Evolutionary conservation across 1,140 invertebrate species (phyloP), one percentile per base, ranked within the genome.

Genomic region (Hyposmocoma kahamanoa): DNA sequence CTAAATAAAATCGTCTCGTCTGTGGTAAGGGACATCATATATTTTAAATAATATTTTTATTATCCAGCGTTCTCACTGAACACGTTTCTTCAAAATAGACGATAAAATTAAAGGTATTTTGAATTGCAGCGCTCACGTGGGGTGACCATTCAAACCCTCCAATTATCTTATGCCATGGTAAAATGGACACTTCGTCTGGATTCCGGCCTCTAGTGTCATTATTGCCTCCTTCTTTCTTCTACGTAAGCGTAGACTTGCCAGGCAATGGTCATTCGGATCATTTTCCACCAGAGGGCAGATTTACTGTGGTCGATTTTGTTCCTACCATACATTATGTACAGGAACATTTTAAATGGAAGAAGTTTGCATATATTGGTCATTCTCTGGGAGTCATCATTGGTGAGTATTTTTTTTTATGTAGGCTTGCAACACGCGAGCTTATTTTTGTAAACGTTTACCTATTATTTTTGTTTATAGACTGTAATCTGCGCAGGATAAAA

Each of bases 111-210:
- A n/a, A n/a, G n/a, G n/a, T n/a, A n/a, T n/a, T n/a, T n/a, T n/a
- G n/a, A n/a, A n/a, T n/a, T n/a, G n/a, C 32, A 79, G 77, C 55
- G 1, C 42, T 78, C 44, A 49, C 71, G 15, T 81, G 74, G 74
- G 77, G 77, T 0, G 42, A 65, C 3, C 51, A 67, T 0, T 38
- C 50, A 0, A 59, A 63, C 4, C 63, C 66, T 0, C 73, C 77
- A 18, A 69, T 79, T 0, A 36, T 75, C 0, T 34, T 82, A 0
- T 62, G 56, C 41, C 69, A 66, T 3, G 77, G 77, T 0, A 62
- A 67, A 4, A 42, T 73, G 32, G 64, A 73, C 30, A 61, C 63
- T 0, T 63, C 66, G 39, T 65, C 71, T 0, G 44, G 47, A 0
- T 77, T 71, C 49, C 50, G 72, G 0, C 72, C 72, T 0, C 54